Percentiles rank a stretch among this genome's conserved stretches.
phyloP scores from a whole-genome alignment of 92 coral and sea anemone species.

The Phenganax stokvisi region DNA sequence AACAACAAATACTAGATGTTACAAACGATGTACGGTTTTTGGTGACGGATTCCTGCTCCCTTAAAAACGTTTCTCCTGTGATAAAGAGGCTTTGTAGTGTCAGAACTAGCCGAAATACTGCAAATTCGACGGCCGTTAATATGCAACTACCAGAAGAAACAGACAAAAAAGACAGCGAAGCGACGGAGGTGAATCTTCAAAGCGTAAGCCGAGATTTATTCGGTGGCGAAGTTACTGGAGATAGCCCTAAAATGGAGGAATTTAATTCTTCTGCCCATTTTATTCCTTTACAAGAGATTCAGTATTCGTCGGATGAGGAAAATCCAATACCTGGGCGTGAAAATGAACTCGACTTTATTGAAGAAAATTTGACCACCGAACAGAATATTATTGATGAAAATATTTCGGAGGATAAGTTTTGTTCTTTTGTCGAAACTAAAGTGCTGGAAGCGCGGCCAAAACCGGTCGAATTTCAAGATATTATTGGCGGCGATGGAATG shows the following conservation, averaged over 20 bases:
- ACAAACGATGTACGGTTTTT: background rate
- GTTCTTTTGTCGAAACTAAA: slow-evolving; percentile 8
- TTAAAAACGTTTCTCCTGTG: background rate
- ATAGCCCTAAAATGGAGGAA: background rate
- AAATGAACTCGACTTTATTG: background rate
- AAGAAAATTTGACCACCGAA: background rate
- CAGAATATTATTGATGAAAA: slow-evolving; percentile 14
- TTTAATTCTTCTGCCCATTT: background rate
- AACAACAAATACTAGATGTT: slow-evolving; percentile 1
- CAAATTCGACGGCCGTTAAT: background rate
- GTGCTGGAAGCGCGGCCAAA: slow-evolving; percentile 3
- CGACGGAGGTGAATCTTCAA: no score
- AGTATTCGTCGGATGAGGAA: slow-evolving; percentile 34
- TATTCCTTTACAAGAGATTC: slow-evolving; percentile 20
- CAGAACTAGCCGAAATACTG: background rate
- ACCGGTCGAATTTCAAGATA: background rate
- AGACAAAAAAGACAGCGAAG: no score
- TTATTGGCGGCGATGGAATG: background rate
- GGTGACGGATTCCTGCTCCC: background rate
- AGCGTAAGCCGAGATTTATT: background rate
- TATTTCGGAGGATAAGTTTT: slow-evolving; percentile 25
- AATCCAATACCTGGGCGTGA: background rate
- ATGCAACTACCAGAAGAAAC: background rate
- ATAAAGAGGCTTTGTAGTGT: background rate
- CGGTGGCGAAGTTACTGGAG: background rate